Evolutionary conservation across 2,888 invertebrate species (phyloP).

Genomic region (Phanerotoma sp.): DNA sequence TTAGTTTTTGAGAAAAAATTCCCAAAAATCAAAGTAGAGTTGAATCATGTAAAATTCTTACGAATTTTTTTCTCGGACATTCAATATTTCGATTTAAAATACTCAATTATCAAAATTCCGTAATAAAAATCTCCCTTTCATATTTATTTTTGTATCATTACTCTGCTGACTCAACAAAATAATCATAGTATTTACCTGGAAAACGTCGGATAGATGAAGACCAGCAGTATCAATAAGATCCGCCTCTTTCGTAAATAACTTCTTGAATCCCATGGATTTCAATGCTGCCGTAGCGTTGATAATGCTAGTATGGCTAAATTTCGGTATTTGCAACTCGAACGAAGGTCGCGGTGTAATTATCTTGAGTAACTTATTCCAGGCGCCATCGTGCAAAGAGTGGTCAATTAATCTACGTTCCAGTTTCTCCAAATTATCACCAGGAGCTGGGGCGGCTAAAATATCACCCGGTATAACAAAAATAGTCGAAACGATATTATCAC

Average conservation of each 20-base stretch:
- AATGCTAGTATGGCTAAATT: constrained; percentile 80
- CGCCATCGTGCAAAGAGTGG: constrained; percentile 65
- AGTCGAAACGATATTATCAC: constrained; percentile 72
- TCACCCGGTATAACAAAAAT: constrained; percentile 84
- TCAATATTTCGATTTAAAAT: no score
- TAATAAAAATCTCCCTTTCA: neutral
- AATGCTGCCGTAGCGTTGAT: constrained; percentile 79
- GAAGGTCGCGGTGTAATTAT: constrained; percentile 75
- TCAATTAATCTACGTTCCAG: constrained; percentile 72
- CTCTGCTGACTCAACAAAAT: neutral
- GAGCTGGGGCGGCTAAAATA: constrained; percentile 77
- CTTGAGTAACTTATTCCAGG: constrained; percentile 74
- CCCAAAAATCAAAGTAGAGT: no score
- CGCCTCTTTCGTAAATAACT: constrained; percentile 75
- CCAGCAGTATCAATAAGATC: constrained; percentile 84
- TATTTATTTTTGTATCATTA: neutral
- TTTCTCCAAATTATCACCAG: constrained; percentile 75
- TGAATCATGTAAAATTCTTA: no score
- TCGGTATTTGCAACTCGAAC: constrained; percentile 79
- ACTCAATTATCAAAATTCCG: no score
- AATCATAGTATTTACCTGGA: constrained; percentile 60
- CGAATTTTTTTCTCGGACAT: no score
- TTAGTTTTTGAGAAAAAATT: no score
- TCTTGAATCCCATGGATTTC: constrained; percentile 78
- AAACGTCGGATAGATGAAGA: constrained; percentile 79